Base-by-base conservation (phyloP, 2,888 invertebrate species). In the Isotomurus palustris region DNA sequence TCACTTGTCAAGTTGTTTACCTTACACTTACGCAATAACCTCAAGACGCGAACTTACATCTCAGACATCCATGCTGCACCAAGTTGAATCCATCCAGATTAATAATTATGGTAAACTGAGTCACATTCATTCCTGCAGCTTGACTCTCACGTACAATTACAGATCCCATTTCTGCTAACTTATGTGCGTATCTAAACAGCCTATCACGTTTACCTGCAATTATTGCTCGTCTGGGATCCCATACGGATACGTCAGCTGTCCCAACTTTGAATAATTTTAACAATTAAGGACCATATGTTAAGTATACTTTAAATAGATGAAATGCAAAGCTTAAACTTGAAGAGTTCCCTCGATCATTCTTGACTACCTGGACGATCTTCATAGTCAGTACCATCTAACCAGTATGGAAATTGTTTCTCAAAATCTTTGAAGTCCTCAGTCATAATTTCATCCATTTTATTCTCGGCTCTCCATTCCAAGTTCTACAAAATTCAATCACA, bases 301-400 rank as follows among this genome's bases (percentile, higher is more conserved):
- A 32, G 8, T 8, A 32, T 32, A 32, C 8, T 8, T 14, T 10
- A 32, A 8, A 22, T 6, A 43, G 6, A 43, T n/a, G 19, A 40
- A 12, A 10, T 32, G 8, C 32, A 14, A 14, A 32, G 32, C 14
- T 10, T 10, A 32, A 10, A 32, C 14, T 32, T 10, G 14, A 8
- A 32, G 32, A 14, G 32, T 32, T 32, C 14, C 32, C 14, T 32
- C 14, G 8, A 10, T 8, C 8, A 14, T 10, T 32, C 14, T 10
- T 32, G 24, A 6, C 14, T 19, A 49, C 49, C 49, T 32, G 50
- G 50, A 25, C 50, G 29, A n/a, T 40, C 50, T 17, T 50, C 50
- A 32, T 38, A 38, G 27, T 50, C 50, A 36, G 25, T 17, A 3
- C 50, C 50, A 38, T 50, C 50, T 4, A 40, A 25, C 4, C 14